Conservation (phyloP, 1,140 invertebrate genomes). For the Cyrtorhinus lividipennis region DNA sequence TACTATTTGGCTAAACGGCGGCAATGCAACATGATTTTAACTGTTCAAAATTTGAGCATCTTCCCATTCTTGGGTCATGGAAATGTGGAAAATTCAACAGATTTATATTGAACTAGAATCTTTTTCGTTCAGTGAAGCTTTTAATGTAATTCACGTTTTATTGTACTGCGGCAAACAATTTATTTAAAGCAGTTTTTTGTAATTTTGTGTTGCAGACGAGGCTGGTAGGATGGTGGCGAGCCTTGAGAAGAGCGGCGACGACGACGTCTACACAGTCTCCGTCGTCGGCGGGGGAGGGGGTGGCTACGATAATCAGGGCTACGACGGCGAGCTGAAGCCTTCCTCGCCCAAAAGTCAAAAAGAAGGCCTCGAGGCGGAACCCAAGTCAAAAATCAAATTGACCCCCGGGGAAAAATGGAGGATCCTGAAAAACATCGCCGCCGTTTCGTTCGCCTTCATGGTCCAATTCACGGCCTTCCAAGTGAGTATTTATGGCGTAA, state of each 20-base stretch:
- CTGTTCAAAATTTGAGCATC: too few relatives aligned
- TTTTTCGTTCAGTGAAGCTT: too few relatives aligned
- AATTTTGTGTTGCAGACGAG: constrained; percentile 18
- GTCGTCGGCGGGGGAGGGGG: constrained; percentile 17
- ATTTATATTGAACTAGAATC: too few relatives aligned
- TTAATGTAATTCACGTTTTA: too few relatives aligned
- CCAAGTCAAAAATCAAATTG: constrained; percentile 59
- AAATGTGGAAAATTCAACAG: too few relatives aligned
- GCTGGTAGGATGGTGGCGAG: constrained; percentile 13
- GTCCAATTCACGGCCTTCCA: constrained; percentile 82
- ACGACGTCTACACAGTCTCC: constrained; percentile 24
- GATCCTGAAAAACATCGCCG: constrained; percentile 73
- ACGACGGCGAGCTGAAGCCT: constrained; percentile 44
- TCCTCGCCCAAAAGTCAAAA: constrained; percentile 30
- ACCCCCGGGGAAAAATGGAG: constrained; percentile 66
- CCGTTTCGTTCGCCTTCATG: constrained; percentile 77
- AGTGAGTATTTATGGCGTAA: constrained; percentile 5
- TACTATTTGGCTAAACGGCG: too few relatives aligned
- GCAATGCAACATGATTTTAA: too few relatives aligned
- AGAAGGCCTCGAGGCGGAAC: constrained; percentile 36
- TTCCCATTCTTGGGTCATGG: too few relatives aligned
- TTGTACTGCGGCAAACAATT: too few relatives aligned
- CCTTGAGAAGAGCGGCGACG: constrained; percentile 16
- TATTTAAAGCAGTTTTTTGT: neutral
- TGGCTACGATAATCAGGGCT: constrained; percentile 36